Evolutionary conservation across 2,888 invertebrate genomes (phyloP).

Genomic region (Sarcophaga carnaria): DNA sequence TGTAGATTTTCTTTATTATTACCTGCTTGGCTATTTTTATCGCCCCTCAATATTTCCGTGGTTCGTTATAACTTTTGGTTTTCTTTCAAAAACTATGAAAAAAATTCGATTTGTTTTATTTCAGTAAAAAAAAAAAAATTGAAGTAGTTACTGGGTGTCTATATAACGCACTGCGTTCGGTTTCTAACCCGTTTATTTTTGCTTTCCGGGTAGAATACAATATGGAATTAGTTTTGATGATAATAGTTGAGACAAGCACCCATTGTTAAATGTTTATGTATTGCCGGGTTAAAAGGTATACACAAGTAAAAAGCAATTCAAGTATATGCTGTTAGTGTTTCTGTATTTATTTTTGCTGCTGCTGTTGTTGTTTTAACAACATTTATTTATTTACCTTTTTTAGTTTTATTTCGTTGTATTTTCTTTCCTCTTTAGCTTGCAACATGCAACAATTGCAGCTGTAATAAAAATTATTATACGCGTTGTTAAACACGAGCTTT

Average conservation of each 20-base stretch:
- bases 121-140: too few relatives aligned
- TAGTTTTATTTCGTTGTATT: conserved; percentile 22
- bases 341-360: conserved; percentile 6
- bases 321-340: not conserved
- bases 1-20: too few relatives aligned
- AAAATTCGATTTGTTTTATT: too few relatives aligned
- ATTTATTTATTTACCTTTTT: conserved; percentile 45
- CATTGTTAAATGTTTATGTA: conserved; percentile 28
- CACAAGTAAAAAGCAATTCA: not conserved
- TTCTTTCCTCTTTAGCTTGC: conserved; percentile 20
- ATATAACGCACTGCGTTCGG: too few relatives aligned
- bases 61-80: too few relatives aligned
- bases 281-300: not conserved
- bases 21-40: too few relatives aligned
- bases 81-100: too few relatives aligned
- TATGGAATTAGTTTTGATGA: conserved; percentile 21
- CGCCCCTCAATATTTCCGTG: too few relatives aligned
- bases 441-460: conserved; percentile 69
- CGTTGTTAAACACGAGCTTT: conserved; percentile 67
- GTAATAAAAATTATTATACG: conserved; percentile 69
- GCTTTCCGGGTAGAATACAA: too few relatives aligned
- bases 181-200: too few relatives aligned
- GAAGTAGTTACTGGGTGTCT: too few relatives aligned
- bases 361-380: conserved; percentile 33
- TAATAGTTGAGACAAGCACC: conserved; percentile 51